Evolutionary conservation across 1,140 invertebrate genomes (phyloP).

Genomic region (Cyrtorhinus lividipennis): DNA sequence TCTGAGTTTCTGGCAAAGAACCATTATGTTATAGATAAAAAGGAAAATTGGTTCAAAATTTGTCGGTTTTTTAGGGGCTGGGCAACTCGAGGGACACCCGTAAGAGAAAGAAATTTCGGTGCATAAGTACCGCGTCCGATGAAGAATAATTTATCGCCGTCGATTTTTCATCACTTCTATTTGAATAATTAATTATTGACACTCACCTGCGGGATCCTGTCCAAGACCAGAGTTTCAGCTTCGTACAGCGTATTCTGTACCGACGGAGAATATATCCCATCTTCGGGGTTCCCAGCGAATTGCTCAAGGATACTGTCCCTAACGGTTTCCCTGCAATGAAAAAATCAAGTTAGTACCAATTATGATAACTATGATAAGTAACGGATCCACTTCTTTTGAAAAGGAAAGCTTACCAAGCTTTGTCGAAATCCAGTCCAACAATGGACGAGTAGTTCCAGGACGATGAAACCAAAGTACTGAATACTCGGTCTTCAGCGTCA

Average conservation of each 20-base stretch:
- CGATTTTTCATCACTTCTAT: too few species aligned
- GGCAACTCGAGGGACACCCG: too few species aligned
- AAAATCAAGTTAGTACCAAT: neutral
- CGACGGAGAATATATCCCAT: constrained; percentile 51
- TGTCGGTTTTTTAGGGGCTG: too few species aligned
- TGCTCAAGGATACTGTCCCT: constrained; percentile 51
- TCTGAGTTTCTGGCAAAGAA: too few species aligned
- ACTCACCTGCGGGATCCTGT: constrained; percentile 42
- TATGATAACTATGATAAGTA: neutral
- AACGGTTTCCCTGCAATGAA: constrained; percentile 36
- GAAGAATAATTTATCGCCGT: too few species aligned
- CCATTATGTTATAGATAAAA: too few species aligned
- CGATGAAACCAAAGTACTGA: constrained; percentile 53
- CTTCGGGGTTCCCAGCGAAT: constrained; percentile 52
- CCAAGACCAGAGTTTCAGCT: constrained; percentile 45
- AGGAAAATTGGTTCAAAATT: too few species aligned
- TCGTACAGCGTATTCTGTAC: constrained; percentile 62
- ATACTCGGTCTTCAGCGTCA: constrained; percentile 54
- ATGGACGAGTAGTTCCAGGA: constrained; percentile 51
- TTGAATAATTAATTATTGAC: too few species aligned
- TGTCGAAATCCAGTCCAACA: constrained; percentile 45
- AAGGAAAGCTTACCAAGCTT: constrained; percentile 35
- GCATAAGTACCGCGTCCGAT: too few species aligned
- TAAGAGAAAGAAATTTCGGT: too few species aligned
- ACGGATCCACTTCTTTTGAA: too few species aligned